phyloP scores from a whole-genome alignment of 2,797 vertebrate species.

The Artibeus lituratus region DNA sequence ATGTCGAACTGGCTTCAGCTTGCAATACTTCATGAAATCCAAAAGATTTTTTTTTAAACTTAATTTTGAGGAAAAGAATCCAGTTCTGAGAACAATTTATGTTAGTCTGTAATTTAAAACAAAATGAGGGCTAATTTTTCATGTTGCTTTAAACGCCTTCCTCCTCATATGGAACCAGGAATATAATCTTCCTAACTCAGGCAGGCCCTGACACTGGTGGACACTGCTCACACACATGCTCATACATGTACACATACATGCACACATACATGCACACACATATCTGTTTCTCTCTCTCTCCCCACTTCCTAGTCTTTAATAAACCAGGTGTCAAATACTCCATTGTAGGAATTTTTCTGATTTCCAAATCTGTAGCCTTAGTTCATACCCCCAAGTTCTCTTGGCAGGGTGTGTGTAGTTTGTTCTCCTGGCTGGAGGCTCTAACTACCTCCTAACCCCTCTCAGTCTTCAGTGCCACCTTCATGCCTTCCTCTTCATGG shows the following conservation, averaged over 20 bases:
- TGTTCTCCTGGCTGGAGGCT: neutral
- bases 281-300: neutral
- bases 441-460: neutral
- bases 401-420: neutral
- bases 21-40: conserved; percentile 59
- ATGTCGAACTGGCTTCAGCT: conserved; percentile 53
- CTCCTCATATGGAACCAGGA: conserved; percentile 56
- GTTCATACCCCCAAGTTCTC: neutral
- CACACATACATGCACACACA: no score
- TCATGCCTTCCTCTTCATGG: neutral
- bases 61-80: conserved; percentile 63
- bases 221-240: no score
- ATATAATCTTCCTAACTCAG: conserved; percentile 41
- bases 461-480: neutral
- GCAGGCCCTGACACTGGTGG: conserved; percentile 31
- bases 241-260: no score
- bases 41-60: conserved; percentile 48
- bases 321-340: neutral
- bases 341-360: neutral
- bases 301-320: neutral
- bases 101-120: conserved; percentile 55
- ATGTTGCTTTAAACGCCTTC: conserved; percentile 54
- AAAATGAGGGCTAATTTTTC: conserved; percentile 51
- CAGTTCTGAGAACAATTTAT: conserved; percentile 74
- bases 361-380: neutral